phyloP scores from a whole-genome alignment of 2,113 vertebrate species.

The Zosterops borbonicus region DNA sequence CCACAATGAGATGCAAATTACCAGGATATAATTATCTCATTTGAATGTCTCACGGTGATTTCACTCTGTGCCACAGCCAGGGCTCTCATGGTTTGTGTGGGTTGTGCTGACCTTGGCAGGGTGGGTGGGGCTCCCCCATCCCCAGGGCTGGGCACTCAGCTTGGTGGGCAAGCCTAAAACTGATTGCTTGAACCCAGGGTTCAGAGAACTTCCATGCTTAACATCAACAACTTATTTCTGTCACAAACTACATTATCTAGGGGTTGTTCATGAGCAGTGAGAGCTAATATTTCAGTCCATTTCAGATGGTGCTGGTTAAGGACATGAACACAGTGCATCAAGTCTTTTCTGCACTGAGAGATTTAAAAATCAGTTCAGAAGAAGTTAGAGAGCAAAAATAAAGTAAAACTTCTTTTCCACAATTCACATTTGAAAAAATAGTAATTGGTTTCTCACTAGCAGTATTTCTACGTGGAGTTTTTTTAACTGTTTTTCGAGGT shows the following conservation, averaged over 20 bases:
- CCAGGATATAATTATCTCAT: not conserved
- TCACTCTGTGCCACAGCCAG: not conserved
- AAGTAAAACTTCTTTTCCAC: not conserved
- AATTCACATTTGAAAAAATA: not conserved
- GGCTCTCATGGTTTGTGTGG: not conserved
- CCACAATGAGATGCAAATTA: constrained; percentile 1
- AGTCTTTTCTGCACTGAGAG: not conserved
- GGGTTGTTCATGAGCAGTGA: not conserved
- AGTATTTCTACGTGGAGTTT: not conserved
- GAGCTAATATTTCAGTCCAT: not conserved
- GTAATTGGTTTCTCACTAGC: not conserved
- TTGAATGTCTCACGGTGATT: not conserved
- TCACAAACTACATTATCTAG: not conserved
- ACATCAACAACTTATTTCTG: not conserved
- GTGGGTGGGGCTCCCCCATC: not conserved
- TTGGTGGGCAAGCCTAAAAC: not conserved
- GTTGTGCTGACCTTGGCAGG: not conserved
- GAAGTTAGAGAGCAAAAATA: not conserved
- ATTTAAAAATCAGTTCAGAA: not conserved
- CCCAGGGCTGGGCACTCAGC: fast-evolving
- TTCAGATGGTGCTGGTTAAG: not conserved
- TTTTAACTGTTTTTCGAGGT: not conserved
- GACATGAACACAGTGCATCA: not conserved
- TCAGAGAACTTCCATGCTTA: not conserved
- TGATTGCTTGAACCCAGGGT: not conserved